A percentile compares a stretch with the other conserved stretches of the same genome.
Evolutionary conservation across 2,888 invertebrate species (phyloP).

Genomic region (Charanyca ferruginea): DNA sequence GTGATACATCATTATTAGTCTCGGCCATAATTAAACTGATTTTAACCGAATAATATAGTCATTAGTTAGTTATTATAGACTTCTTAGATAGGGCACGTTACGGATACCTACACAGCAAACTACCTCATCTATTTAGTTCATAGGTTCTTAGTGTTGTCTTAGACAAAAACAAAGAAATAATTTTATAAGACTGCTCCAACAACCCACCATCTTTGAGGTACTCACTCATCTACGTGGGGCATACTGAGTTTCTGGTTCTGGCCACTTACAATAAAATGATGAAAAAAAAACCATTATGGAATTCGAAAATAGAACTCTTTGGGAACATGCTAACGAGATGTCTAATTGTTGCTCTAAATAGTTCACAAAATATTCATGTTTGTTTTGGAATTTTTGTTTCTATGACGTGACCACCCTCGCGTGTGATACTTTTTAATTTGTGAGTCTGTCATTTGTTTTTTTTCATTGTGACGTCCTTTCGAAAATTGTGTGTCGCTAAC

Average conservation of each 20-base stretch:
- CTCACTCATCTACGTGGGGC: no score
- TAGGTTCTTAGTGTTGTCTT: background rate
- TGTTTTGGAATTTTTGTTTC: slow-evolving; percentile 69
- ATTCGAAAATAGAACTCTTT: no score
- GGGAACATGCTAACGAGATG: slow-evolving; percentile 76
- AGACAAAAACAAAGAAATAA: background rate
- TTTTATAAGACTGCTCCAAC: background rate
- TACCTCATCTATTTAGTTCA: background rate
- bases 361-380: slow-evolving; percentile 77
- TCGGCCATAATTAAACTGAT: slow-evolving; percentile 11
- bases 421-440: no score
- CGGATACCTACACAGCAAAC: no score
- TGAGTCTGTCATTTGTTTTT: no score
- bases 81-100: no score
- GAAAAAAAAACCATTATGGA: no score
- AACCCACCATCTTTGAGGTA: background rate
- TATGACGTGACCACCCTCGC: slow-evolving; percentile 56
- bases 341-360: slow-evolving; percentile 83
- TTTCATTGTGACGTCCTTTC: no score
- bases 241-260: no score
- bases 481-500: no score
- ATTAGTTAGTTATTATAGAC: no score
- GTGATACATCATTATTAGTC: slow-evolving; percentile 34
- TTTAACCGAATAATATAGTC: background rate
- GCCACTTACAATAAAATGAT: no score